These are phyloP conservation scores for Cryptophagus acutangulus DNA, from an alignment of 2,888 invertebrate genomes.

Conservation along the genomic window DNA sequence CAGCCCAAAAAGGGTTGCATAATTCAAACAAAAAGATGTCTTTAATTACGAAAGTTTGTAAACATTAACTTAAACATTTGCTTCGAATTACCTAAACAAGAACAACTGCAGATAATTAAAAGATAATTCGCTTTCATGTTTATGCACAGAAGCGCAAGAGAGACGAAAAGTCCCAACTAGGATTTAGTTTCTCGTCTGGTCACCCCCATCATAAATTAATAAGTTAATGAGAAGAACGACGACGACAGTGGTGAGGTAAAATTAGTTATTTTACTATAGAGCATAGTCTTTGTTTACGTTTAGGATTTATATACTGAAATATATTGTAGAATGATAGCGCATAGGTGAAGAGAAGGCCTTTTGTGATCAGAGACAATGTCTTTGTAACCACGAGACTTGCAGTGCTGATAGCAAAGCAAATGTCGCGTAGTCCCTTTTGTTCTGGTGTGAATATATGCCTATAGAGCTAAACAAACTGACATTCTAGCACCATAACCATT, in stretches of 20 bases:
- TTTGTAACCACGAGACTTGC: constrained; percentile 24
- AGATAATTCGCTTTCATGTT: too few species aligned
- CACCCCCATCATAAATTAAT: constrained; percentile 25
- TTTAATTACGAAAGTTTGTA: too few species aligned
- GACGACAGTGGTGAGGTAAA: constrained; percentile 17
- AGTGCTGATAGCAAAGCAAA: constrained; percentile 24
- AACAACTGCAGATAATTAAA: too few species aligned
- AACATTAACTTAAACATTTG: too few species aligned
- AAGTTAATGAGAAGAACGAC: constrained; percentile 21
- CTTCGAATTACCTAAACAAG: too few species aligned
- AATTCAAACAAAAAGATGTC: too few species aligned
- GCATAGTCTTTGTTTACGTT: constrained; percentile 24
- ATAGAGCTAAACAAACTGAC: constrained; percentile 22
- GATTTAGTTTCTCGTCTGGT: too few species aligned
- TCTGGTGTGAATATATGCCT: constrained; percentile 18
- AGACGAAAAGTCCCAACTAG: too few species aligned
- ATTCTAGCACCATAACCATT: constrained; percentile 17
- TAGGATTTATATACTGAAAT: constrained; percentile 22
- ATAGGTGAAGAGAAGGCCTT: constrained; percentile 27
- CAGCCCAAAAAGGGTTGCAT: too few species aligned
- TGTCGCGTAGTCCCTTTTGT: constrained; percentile 26
- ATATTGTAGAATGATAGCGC: constrained; percentile 21
- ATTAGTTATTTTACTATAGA: constrained; percentile 17
- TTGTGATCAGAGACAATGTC: constrained; percentile 29
- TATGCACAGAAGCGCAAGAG: too few species aligned